Conservation (phyloP, 2,888 invertebrate species). For the Aphidius colemani region DNA sequence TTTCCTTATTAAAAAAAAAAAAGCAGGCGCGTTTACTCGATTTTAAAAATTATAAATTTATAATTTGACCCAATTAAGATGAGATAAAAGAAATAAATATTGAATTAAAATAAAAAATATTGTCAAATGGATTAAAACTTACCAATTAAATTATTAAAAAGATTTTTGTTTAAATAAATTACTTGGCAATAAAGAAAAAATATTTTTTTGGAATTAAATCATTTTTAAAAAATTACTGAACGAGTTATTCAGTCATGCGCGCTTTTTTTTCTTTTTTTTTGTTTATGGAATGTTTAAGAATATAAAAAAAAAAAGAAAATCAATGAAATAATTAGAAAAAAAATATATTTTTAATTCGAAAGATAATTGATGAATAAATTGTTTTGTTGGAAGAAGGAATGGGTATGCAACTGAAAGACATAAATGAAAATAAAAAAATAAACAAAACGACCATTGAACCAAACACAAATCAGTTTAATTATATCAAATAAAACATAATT, state of each 20-base stretch:
- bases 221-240: slow-evolving; percentile 1
- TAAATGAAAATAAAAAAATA: slow-evolving; percentile 49
- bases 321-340: not conserved
- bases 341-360: not conserved
- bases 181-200: not conserved
- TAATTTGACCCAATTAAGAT: too few relatives aligned
- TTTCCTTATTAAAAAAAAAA: not conserved
- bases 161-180: too few relatives aligned
- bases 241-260: not conserved
- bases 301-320: too few relatives aligned
- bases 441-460: slow-evolving; percentile 56
- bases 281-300: too few relatives aligned
- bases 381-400: not conserved
- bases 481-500: slow-evolving; percentile 60
- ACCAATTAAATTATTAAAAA: too few relatives aligned
- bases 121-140: too few relatives aligned
- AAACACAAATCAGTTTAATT: slow-evolving; percentile 61
- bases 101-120: too few relatives aligned
- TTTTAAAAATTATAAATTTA: too few relatives aligned
- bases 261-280: too few relatives aligned
- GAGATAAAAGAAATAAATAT: too few relatives aligned
- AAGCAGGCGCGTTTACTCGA: too few relatives aligned
- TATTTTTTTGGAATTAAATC: too few relatives aligned
- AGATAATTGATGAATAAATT: not conserved
- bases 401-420: slow-evolving; percentile 46